Base-by-base conservation (phyloP, 2,888 invertebrate genomes). In the Anthrax anthrax region DNA sequence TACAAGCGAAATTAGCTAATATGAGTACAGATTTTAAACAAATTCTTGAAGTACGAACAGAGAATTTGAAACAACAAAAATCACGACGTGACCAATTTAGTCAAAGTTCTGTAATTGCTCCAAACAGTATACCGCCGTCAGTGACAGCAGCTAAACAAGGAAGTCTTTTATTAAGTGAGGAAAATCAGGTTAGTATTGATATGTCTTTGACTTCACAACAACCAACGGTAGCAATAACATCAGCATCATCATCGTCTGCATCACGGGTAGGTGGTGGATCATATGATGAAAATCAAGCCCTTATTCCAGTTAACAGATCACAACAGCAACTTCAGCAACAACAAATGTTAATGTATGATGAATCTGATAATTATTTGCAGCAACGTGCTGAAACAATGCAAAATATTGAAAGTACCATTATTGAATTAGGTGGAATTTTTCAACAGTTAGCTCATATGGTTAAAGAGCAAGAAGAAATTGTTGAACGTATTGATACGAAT, bases 11-110 rank as follows among this genome's bases (percentile, higher is more conserved):
- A 65, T 72, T 98, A 55, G 97, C 96, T 32, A 84, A 83, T 51
- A 96, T 98, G 88, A 96, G 96, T 41, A 92, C 88, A 53, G 90
- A 95, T 61, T 98, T 98, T 65, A 96, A 97, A 70, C 88, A 86
- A 72, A 94, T 98, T 41, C 76, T 98, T 47, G 97, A 98, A 78
- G 89, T 96, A 18, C 75, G 97, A 58, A 96, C 96, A 16, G 95
- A 98, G 77, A 98, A 95, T 71, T 73, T 98, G 62, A 92, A 92
- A 65, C 88, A 94, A 58, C 96, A 97, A 66, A 92, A 94, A 64
- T 82, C 75, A 54, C 77, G 97, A 56, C 75, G 95, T 54, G 96
- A 97, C 64, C 92, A 95, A 62, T 56, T 70, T 66, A 55, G 70
- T 65, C 80, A 81, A 63, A 80, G 79, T 29, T 73, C 74, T 46